Evolutionary conservation across 2,797 vertebrate genomes (phyloP), one percentile per base, ranked within the genome.

Genomic region (Selene dorsalis): DNA sequence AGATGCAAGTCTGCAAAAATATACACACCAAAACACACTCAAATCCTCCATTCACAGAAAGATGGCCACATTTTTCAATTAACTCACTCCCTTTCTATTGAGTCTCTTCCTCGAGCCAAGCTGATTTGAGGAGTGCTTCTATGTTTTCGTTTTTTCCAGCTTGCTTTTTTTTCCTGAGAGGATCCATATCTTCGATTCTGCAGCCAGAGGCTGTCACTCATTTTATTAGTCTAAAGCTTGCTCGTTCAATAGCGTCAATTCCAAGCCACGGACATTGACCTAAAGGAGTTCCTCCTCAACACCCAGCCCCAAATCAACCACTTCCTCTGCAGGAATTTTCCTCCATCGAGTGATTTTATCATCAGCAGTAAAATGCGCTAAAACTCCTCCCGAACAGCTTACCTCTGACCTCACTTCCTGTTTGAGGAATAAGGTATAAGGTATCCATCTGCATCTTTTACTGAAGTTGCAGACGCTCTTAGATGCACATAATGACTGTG

Each of bases 151-250:
- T 82, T 90, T 85, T 79, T 90, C 83, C 63, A 84, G 79, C 71
- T 88, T 80, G 83, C 77, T 82, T 79, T 88, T 69, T 84, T 71
- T 47, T 70, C 69, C 71, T 80, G 76, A 28, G 60, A 86, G 83
- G 85, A 95, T 94, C 94, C 84, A 95, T 95, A 93, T 89, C 79
- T 94, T 94, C 91, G 93, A 95, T 94, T 93, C 75, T 80, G 80
- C 84, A 89, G 85, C 89, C 88, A 89, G 86, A 90, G 82, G 87
- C 92, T 94, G 94, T 94, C 93, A 93, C 80, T 94, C 92, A 94
- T 94, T 94, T 93, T 94, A 93, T 94, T 95, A 93, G 92, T 76
- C 86, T 90, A 89, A 93, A 93, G 91, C 93, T 88, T 77, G 87
- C 86, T 64, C 77, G 84, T 85, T 94, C 93, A 91, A 94, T 94